phyloP scores from a whole-genome alignment of 2,797 vertebrate species.

The Gastrophryne carolinensis region DNA sequence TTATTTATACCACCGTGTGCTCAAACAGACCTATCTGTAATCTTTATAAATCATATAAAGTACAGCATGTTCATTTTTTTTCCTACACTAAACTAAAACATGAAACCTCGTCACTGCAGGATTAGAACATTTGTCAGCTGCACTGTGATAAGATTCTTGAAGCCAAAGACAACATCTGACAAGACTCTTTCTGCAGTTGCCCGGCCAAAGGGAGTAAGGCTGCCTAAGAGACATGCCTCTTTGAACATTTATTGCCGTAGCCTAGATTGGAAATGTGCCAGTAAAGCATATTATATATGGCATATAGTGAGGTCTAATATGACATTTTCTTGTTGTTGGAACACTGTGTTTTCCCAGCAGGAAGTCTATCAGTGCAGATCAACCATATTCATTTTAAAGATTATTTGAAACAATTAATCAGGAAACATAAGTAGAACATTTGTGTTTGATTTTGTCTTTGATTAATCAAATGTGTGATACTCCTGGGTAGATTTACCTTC shows the following conservation, averaged over 20 bases:
- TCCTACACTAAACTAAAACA: slow-evolving; percentile 14
- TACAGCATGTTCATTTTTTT: slow-evolving; percentile 36
- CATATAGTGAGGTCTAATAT: too few relatives aligned
- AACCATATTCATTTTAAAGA: too few relatives aligned
- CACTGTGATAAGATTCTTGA: slow-evolving; percentile 13
- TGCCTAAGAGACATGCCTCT: background rate
- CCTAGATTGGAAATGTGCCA: too few relatives aligned
- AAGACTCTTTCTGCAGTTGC: background rate
- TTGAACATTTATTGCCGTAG: background rate
- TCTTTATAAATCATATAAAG: slow-evolving; percentile 48
- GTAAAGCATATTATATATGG: too few relatives aligned
- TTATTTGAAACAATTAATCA: too few relatives aligned
- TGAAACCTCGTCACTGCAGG: background rate
- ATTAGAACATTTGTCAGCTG: slow-evolving; percentile 24
- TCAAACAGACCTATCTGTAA: slow-evolving; percentile 19
- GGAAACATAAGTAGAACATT: too few relatives aligned
- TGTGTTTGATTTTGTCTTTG: too few relatives aligned
- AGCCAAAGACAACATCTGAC: slow-evolving; percentile 21
- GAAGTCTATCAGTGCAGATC: too few relatives aligned
- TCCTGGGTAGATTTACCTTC: too few relatives aligned
- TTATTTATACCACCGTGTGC: slow-evolving; percentile 46
- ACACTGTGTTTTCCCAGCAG: too few relatives aligned
- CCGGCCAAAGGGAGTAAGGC: background rate
- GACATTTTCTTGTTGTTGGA: too few relatives aligned
- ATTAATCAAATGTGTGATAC: too few relatives aligned